Conservation (phyloP, 2,888 invertebrate species). For the Pterostichus madidus region DNA sequence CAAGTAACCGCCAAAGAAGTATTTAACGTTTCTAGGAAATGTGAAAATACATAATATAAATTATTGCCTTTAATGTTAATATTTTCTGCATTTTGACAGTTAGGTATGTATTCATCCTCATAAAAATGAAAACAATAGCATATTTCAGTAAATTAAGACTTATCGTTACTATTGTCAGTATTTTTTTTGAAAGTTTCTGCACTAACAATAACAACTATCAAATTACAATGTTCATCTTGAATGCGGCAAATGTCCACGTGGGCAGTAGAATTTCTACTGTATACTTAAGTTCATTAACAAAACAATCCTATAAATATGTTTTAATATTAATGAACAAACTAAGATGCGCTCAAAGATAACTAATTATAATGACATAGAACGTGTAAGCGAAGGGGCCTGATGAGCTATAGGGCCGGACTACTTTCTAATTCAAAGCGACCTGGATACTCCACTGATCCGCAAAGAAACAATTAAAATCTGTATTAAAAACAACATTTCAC, state of each 20-base stretch:
- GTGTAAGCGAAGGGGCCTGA: constrained; percentile 42
- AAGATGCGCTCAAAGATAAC: constrained; percentile 35
- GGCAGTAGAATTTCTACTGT: constrained; percentile 20
- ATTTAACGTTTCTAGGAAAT: too few species aligned
- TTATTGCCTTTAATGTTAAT: neutral
- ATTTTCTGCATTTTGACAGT: neutral
- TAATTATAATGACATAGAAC: constrained; percentile 44
- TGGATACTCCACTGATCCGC: constrained; percentile 34
- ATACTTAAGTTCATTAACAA: constrained; percentile 43
- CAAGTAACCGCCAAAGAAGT: too few species aligned
- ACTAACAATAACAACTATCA: constrained; percentile 38
- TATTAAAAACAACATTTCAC: constrained; percentile 30
- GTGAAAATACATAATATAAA: too few species aligned
- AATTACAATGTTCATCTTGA: constrained; percentile 18
- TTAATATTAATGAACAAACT: constrained; percentile 46
- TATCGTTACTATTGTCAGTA: constrained; percentile 15
- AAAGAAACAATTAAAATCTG: constrained; percentile 47
- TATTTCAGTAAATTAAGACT: too few species aligned
- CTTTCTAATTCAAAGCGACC: constrained; percentile 53
- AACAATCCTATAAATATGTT: constrained; percentile 47
- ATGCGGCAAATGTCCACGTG: constrained; percentile 2
- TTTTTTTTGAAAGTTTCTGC: constrained; percentile 33
- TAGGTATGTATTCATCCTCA: too few species aligned
- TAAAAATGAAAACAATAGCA: neutral
- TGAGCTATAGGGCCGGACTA: constrained; percentile 31